Base-by-base conservation (phyloP, 2,888 invertebrate genomes). In the Blomia tropicalis region DNA sequence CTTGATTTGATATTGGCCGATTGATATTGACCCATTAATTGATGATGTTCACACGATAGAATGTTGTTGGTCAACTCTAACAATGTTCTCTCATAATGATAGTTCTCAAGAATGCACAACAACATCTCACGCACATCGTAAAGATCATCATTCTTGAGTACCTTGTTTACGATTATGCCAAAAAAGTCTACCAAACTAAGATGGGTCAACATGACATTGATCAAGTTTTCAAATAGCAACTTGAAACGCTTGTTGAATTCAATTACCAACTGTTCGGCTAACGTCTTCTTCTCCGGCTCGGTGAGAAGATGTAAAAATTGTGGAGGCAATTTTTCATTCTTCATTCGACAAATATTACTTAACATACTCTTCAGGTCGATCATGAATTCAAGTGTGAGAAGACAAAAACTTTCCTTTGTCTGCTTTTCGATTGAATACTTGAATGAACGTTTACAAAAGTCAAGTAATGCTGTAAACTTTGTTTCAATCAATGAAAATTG, bases 81-180 rank as follows among this genome's bases (percentile, higher is more conserved):
- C 69, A 85, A 77, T 54, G 83, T 79, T 70, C 83, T 81, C 72
- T 87, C 85, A 70, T 84, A 84, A 36, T 80, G 79, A 65, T 84
- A 85, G 69, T 85, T 85, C 22, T 82, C 81, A 66, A 87, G 75
- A 78, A 87, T 85, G 70, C 78, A 78, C 67, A 77, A 73, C 58
- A 79, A 74, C 14, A 79, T 72, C 63, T 77, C 76, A 64, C 77
- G 72, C 17, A 79, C 74, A 70, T 79, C 78, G 1, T 77, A 77
- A 69, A 79, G 75, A 62, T 76, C 77, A 2, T 78, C 78, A 5
- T 43, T 30, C n/a, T 43, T 5, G 1, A 56, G 43, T 4, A 44
- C 19, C 7, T 62, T 41, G 19, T 62, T 58, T 17, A 62, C 19
- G 11, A 62, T 62, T 1, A 29, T 43, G n/a, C 44, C 58, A 22